These are phyloP conservation scores for Dendroctonus ponderosae DNA, from an alignment of 1,140 invertebrate species.

Conservation along the genomic window DNA sequence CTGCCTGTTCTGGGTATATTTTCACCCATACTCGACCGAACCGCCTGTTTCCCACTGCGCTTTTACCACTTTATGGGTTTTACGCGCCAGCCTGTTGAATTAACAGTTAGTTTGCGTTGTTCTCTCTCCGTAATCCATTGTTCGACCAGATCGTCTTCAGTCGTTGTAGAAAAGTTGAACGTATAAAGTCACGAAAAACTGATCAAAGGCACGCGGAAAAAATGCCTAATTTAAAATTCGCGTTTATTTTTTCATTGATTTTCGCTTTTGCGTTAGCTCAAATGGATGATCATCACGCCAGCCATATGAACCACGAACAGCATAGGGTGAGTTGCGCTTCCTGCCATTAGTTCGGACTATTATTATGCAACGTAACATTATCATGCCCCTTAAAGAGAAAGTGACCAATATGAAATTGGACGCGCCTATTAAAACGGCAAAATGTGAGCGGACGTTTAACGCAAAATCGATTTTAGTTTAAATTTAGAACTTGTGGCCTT, in stretches of 20 bases:
- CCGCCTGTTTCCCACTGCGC: background rate
- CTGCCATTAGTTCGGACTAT: background rate
- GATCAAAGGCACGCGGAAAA: slow-evolving; percentile 4
- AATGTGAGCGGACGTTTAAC: background rate
- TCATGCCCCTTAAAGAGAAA: background rate
- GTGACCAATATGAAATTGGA: background rate
- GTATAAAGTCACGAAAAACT: too few relatives aligned
- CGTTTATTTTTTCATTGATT: slow-evolving; percentile 10
- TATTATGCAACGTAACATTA: background rate
- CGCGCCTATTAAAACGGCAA: background rate
- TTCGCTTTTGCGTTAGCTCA: slow-evolving; percentile 12
- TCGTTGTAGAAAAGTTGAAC: background rate
- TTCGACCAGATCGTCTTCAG: background rate
- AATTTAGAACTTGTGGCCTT: background rate
- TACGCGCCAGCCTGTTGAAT: slow-evolving; percentile 4
- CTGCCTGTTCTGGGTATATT: background rate
- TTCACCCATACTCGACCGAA: background rate
- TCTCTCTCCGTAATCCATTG: background rate
- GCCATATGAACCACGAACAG: slow-evolving; percentile 23
- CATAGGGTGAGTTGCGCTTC: slow-evolving; percentile 12
- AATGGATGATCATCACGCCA: slow-evolving; percentile 15
- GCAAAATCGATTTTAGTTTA: slow-evolving; percentile 8
- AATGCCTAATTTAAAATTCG: slow-evolving; percentile 7
- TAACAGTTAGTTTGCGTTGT: slow-evolving; percentile 4
- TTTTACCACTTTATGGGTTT: background rate